phyloP scores from a whole-genome alignment of 2,797 vertebrate species.

The Gymnoscopelus braueri region DNA sequence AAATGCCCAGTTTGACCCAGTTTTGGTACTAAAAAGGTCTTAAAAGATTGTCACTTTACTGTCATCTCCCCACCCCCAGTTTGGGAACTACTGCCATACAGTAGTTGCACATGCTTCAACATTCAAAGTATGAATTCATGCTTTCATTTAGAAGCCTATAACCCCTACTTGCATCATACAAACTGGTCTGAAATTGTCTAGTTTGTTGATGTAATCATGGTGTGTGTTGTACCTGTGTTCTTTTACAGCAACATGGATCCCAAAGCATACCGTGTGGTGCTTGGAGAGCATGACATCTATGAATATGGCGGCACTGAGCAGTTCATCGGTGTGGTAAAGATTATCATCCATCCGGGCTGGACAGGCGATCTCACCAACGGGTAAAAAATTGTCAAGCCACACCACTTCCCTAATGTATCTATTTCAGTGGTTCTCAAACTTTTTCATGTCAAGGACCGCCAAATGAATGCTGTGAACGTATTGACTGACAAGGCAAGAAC shows the following conservation, averaged over 20 bases:
- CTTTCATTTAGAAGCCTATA: background rate
- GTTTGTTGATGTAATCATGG: background rate
- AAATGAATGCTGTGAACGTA: no score
- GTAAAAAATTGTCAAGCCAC: conserved; percentile 39
- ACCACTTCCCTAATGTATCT: background rate
- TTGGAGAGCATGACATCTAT: conserved; percentile 69
- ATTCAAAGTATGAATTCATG: background rate
- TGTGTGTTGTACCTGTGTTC: conserved; percentile 5
- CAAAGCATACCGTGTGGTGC: conserved; percentile 57
- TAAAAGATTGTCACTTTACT: no score
- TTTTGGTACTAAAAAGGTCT: no score
- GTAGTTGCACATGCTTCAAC: background rate
- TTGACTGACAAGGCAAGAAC: background rate
- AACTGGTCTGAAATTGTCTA: background rate
- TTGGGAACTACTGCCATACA: no score
- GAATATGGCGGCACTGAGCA: conserved; percentile 68
- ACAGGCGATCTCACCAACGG: conserved; percentile 63
- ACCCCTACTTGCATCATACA: no score
- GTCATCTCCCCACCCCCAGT: no score
- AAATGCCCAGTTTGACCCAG: no score
- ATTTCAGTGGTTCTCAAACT: background rate
- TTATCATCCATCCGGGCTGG: conserved; percentile 70
- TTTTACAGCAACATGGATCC: conserved; percentile 45
- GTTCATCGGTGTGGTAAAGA: conserved; percentile 46
- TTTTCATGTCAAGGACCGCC: no score